phyloP scores from a whole-genome alignment of 1,140 invertebrate genomes.

The Drosophila serrata region DNA sequence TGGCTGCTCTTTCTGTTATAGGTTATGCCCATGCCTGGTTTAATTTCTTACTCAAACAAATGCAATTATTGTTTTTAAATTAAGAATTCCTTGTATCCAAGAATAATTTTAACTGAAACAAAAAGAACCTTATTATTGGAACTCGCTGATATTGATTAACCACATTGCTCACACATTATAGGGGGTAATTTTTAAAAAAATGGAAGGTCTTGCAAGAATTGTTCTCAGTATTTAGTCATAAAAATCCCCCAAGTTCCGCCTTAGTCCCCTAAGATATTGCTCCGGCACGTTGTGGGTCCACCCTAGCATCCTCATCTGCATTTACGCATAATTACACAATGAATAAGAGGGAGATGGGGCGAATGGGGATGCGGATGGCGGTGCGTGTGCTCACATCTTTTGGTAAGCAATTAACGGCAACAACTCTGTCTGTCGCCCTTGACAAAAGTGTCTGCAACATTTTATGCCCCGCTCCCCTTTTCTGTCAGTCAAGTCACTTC shows the following conservation, averaged over 20 bases:
- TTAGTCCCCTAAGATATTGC: slow-evolving; percentile 10
- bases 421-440: slow-evolving; percentile 53
- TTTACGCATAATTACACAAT: slow-evolving; percentile 71
- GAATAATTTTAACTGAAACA: neutral
- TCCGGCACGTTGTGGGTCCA: slow-evolving; percentile 42
- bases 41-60: too few relatives aligned
- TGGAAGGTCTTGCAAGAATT: neutral
- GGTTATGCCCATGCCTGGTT: too few relatives aligned
- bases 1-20: too few relatives aligned
- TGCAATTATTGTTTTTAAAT: too few relatives aligned
- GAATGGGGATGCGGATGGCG: slow-evolving; percentile 15
- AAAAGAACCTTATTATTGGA: too few relatives aligned
- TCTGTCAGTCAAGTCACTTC: slow-evolving; percentile 76
- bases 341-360: neutral
- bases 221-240: slow-evolving; percentile 2
- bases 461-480: slow-evolving; percentile 19
- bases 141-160: neutral
- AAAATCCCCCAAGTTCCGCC: neutral
- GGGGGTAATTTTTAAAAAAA: neutral
- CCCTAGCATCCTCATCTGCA: slow-evolving; percentile 58
- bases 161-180: neutral
- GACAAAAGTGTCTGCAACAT: slow-evolving; percentile 44
- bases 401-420: slow-evolving; percentile 61
- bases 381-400: slow-evolving; percentile 67
- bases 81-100: neutral